These are phyloP conservation scores for Syrista parreyssii DNA, from an alignment of 2,888 invertebrate species.

Conservation along the genomic window DNA sequence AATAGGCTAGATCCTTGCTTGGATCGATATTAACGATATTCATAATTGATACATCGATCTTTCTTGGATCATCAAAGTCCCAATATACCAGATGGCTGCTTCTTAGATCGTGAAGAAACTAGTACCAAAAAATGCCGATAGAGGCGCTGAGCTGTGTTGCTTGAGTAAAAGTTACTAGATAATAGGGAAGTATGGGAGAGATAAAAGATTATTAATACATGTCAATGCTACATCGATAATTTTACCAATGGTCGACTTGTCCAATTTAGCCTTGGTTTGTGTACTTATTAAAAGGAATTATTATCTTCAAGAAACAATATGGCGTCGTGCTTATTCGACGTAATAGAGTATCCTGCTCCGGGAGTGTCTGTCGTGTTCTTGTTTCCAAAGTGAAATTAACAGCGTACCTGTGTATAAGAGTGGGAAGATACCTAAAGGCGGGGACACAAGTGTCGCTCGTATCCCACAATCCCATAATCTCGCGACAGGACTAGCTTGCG, in stretches of 20 bases:
- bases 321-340: background rate
- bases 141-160: background rate
- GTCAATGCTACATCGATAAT: background rate
- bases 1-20: background rate
- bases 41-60: background rate
- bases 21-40: background rate
- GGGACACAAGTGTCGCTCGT: background rate
- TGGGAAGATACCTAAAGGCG: background rate
- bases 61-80: background rate
- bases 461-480: constrained; percentile 1
- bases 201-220: background rate
- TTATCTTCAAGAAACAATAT: background rate
- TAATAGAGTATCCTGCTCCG: background rate
- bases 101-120: background rate
- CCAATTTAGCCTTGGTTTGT: background rate
- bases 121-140: background rate
- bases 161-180: background rate
- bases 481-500: background rate
- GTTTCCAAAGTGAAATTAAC: no score
- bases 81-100: no score
- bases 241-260: background rate
- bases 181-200: background rate
- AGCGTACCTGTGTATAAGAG: background rate
- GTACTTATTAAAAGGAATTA: background rate
- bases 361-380: no score